Evolutionary conservation across 2,113 vertebrate genomes (phyloP), one percentile per base, ranked within the genome.

Genomic region (Lophius piscatorius): DNA sequence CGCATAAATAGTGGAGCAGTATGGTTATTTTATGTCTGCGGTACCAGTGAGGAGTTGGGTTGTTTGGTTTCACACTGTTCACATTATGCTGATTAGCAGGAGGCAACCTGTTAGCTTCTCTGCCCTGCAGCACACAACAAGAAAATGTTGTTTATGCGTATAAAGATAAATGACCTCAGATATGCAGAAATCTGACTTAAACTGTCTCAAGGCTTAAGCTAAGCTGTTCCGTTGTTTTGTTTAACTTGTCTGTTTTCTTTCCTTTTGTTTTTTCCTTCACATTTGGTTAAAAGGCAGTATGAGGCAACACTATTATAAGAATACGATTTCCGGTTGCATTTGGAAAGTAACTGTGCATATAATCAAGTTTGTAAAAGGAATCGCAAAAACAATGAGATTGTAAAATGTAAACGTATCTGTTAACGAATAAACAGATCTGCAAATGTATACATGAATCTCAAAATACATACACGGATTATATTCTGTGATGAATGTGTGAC

Each of bases 11-110:
- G 56, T 69, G 46, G 50, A 63, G 21, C 48, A 60, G 48, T 35
- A 29, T 63, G 39, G 62, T 72, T 79, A 81, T 82, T 84, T 78
- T 58, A 40, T 81, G 10, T 2, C 58, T 38, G 70, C 6, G 1
- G 61, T 50, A 67, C 55, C 76, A 51, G 21, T 68, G 39, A 79
- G 58, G 57, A 62, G 55, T 61, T 34, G 9, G 55, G 65, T 70
- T 42, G 23, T 54, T 49, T 62, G 48, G 62, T 71, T 59, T 62
- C 63, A 50, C 50, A 50, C 50, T 78, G 60, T 69, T 80, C n/a
- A 69, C 71, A 82, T 84, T 74, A 74, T 80, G 44, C 47, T 67
- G 59, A 78, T 74, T 61, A 81, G 62, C 39, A 40, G 66, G 72
- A 79, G 5, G 39, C 56, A 72, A 63, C 38, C 41, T 26, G 42